Evolutionary conservation across 2,113 vertebrate species (phyloP), one percentile per base, ranked within the genome.

Genomic region (Platycercus adscitus): DNA sequence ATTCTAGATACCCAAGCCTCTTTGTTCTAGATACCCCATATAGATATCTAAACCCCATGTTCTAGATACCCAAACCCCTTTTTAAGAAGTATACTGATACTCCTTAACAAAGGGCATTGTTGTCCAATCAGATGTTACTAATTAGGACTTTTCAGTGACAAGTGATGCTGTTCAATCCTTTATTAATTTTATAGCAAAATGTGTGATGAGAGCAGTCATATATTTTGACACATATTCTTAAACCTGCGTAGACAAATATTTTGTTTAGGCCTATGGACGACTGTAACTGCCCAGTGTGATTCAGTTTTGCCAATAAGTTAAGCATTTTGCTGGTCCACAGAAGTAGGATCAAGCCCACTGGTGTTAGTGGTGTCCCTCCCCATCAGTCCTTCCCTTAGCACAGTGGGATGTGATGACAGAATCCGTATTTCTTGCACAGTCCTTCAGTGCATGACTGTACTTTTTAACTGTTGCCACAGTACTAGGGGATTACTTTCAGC

Each of bases 401-500:
- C 13, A 19, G n/a, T 3, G 60, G 72, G 52, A 86, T 39, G 35
- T 3, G 0, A 4, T 0, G 11, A 84, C 0, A 44, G 2, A 28
- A 80, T 70, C 71, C 4, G 0, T 3, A 29, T 71, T 95, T 90
- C 60, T 47, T 24, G 17, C 24, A 17, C 55, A 80, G 46, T 17
- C 87, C 76, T 68, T 79, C 72, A 16, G 5, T 35, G 53, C 63
- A 35, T 46, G 81, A 10, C 63, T 26, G 39, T 58, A 71, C 58
- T 72, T 76, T 29, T 78, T 63, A 81, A 21, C 85, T 91, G 55
- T 92, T 64, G 5, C 71, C 81, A 35, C 81, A 8, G 3, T 18
- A n/a, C 46, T 41, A 28, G 3, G 92, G 90, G 90, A 94, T 89
- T 95, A 29, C 70, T 89, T 96, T 81, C 84, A 93, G 89, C 79